These are phyloP conservation scores for Lapara coniferarum DNA, from an alignment of 2,888 invertebrate genomes.

Conservation along the genomic window DNA sequence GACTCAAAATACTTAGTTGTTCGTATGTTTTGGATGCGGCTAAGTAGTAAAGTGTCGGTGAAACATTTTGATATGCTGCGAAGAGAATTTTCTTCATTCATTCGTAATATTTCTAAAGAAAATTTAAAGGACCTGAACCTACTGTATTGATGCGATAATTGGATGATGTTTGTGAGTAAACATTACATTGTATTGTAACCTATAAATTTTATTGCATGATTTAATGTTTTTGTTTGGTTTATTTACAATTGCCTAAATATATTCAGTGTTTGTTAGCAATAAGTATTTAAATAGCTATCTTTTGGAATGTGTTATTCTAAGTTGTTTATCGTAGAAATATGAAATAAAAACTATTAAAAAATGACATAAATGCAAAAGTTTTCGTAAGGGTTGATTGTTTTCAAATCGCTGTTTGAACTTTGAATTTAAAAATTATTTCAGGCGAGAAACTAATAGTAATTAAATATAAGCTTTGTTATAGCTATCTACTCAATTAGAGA, in stretches of 20 bases:
- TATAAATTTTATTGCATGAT: slow-evolving; percentile 23
- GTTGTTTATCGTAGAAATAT: too few relatives aligned
- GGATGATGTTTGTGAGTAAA: slow-evolving; percentile 33
- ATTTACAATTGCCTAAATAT: background rate
- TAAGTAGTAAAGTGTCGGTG: slow-evolving; percentile 25
- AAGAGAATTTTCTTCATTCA: background rate
- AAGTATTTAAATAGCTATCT: background rate
- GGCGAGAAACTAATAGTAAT: too few relatives aligned
- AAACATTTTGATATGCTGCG: slow-evolving; percentile 28
- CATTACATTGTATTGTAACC: slow-evolving; percentile 23
- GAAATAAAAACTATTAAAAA: background rate
- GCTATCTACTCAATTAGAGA: too few relatives aligned
- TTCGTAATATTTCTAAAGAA: slow-evolving; percentile 9
- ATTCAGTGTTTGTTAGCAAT: background rate
- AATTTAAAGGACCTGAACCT: background rate
- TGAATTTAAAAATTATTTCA: too few relatives aligned
- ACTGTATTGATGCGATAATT: slow-evolving; percentile 6
- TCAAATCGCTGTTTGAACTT: too few relatives aligned
- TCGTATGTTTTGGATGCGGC: background rate
- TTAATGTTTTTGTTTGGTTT: slow-evolving; percentile 9
- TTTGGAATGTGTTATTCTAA: background rate
- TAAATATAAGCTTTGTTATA: too few relatives aligned
- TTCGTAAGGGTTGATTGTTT: background rate
- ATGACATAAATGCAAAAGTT: background rate
- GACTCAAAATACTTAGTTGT: background rate